phyloP scores from a whole-genome alignment of 2,113 vertebrate species.

The Mastomys coucha region DNA sequence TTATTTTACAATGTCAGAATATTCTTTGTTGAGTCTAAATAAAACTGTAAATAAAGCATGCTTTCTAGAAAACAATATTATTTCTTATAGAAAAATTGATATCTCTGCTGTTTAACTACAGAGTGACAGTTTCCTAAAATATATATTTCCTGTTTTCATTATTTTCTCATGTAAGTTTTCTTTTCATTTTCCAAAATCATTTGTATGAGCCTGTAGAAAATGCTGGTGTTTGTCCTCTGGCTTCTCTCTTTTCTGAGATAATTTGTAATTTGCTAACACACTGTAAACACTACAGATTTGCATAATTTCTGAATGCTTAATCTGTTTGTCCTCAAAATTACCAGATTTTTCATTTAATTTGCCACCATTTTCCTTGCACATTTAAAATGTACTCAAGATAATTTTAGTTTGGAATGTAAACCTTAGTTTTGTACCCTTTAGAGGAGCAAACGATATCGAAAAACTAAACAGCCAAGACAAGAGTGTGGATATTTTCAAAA shows the following conservation, averaged over 20 bases:
- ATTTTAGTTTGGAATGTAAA: conserved; percentile 34
- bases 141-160: neutral
- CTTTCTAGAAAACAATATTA: neutral
- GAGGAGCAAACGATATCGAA: conserved; percentile 2
- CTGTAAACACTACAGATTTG: conserved; percentile 32
- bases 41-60: neutral
- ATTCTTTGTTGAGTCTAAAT: neutral
- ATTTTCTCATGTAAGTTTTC: conserved; percentile 11
- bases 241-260: conserved; percentile 59
- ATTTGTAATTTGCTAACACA: conserved; percentile 66
- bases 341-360: conserved; percentile 31
- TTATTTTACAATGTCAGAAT: neutral
- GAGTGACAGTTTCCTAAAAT: neutral
- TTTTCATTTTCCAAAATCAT: conserved; percentile 22
- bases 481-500: neutral
- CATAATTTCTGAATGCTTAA: conserved; percentile 65
- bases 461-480: neutral
- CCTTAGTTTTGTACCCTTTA: conserved; percentile 42
- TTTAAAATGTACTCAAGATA: conserved; percentile 47
- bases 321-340: conserved; percentile 44
- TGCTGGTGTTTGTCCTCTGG: conserved; percentile 36
- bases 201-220: conserved; percentile 37
- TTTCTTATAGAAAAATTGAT: neutral
- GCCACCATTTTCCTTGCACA: neutral
- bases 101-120: conserved; percentile 26